Percentiles rank a stretch among this genome's conserved stretches.
These are phyloP conservation scores for Lithobates sylvaticus DNA, from an alignment of 2,797 vertebrate species.

Conservation along the genomic window DNA sequence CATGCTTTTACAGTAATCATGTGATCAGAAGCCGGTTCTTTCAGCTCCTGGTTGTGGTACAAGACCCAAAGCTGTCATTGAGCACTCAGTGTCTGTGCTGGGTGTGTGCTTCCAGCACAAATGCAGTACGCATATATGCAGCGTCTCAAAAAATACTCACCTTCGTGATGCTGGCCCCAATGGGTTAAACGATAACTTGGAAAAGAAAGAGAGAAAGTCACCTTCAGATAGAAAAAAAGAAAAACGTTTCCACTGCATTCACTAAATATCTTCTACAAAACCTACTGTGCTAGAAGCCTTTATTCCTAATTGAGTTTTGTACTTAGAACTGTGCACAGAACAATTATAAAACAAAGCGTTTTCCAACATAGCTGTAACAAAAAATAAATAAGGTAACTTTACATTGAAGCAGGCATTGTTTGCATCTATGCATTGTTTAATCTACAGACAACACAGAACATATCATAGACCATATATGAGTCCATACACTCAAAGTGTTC, in stretches of 20 bases:
- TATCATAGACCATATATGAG: background rate
- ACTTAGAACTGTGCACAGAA: background rate
- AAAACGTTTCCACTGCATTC: background rate
- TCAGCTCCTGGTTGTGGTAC: no score
- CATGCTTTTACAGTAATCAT: no score
- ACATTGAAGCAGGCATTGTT: background rate
- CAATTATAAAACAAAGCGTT: conserved; percentile 7
- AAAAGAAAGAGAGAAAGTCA: background rate
- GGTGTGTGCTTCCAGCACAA: no score
- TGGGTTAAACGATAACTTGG: background rate
- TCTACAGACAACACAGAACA: background rate
- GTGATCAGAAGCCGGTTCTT: no score
- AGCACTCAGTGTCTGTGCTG: no score
- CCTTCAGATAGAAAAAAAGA: background rate
- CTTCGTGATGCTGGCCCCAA: no score
- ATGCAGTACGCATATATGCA: no score
- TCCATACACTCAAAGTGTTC: background rate
- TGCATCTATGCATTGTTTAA: background rate
- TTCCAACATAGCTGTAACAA: background rate
- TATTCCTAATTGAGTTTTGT: conserved; percentile 1
- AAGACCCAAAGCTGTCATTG: no score
- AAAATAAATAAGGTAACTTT: background rate
- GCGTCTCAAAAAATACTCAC: no score
- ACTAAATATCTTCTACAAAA: conserved; percentile 1
- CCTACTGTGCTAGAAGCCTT: conserved; percentile 9